Evolutionary conservation across 2,113 vertebrate species (phyloP).

Genomic region (Isichthys henryi): DNA sequence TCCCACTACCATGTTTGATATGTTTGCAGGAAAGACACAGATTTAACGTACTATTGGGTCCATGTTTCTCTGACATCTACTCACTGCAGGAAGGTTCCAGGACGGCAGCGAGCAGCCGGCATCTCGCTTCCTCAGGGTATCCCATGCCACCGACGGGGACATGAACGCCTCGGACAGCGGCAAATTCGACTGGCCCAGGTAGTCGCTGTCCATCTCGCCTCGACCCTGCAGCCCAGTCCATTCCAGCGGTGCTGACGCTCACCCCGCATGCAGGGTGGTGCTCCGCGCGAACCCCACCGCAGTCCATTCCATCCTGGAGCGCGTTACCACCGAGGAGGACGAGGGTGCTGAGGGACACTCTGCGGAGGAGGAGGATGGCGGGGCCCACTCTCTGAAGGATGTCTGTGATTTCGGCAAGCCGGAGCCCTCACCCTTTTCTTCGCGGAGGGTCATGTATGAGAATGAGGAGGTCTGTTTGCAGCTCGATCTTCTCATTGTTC

Average conservation of each 20-base stretch:
- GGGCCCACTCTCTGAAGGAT: slow-evolving; percentile 87
- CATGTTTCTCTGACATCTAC: not conserved
- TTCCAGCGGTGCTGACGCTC: not conserved
- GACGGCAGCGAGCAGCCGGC: slow-evolving; percentile 64
- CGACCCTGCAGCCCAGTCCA: not conserved
- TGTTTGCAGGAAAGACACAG: not conserved
- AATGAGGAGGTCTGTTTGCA: slow-evolving; percentile 79
- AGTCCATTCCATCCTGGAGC: slow-evolving; percentile 91
- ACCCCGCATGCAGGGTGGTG: slow-evolving; percentile 66
- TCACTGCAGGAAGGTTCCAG: slow-evolving; percentile 74
- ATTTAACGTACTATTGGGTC: not conserved
- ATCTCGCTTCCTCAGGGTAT: slow-evolving; percentile 76
- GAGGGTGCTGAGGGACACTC: slow-evolving; percentile 77
- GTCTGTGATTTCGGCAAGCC: slow-evolving; percentile 91
- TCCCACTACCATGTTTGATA: not conserved
- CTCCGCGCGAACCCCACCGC: slow-evolving; percentile 86
- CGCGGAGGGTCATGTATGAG: slow-evolving; percentile 95
- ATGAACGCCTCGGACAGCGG: slow-evolving; percentile 76
- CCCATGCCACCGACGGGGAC: slow-evolving; percentile 78
- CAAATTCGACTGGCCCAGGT: slow-evolving; percentile 92
- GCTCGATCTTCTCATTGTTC: not conserved
- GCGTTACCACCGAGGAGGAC: slow-evolving; percentile 81
- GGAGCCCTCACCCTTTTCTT: slow-evolving; percentile 93
- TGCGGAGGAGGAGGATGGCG: slow-evolving; percentile 89
- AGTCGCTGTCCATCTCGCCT: too few relatives aligned